Base-by-base conservation (phyloP, 2,797 vertebrate species). In the Chelon labrosus region DNA sequence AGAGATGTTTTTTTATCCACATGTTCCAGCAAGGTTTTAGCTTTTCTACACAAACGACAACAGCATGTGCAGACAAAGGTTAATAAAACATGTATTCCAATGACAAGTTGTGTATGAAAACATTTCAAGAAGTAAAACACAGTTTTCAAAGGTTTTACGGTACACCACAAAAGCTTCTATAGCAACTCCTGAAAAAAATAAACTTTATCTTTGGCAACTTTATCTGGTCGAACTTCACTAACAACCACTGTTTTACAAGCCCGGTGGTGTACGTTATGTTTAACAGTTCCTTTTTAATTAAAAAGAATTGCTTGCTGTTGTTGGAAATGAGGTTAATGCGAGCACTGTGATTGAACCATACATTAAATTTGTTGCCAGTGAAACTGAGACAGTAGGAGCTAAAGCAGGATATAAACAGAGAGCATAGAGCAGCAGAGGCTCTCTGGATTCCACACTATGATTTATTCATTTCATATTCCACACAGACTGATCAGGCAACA, bases 341-440 rank as follows among this genome's bases (percentile, higher is more conserved):
- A 57, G 22, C 38, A 41, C n/a, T 35, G 27, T 22, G 42, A 70
- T 19, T 70, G 39, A 65, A 52, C 16, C 50, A 37, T 7, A n/a
- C 20, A 41, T 25, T 65, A 52, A 11, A 58, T 73, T 41, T 31
- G 10, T 38, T 51, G 54, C 10, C 60, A 7, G 16, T 20, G 27
- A 63, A 62, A 63, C 41, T 25, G 16, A 56, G 44, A 35, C 31
- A 47, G n/a, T 63, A 6, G 42, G 60, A 47, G 41, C 41, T 54
- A 46, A 56, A 55, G n/a, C 52, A 5, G 9, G 20, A 35, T 38
- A 22, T 19, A 20, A 13, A 22, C 22, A 22, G 22, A 22, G 22
- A 47, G 9, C 10, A 44, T 17, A 6, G 19, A 10, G 8, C 0
- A 1, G 16, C 27, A n/a, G 52, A 2, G 47, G 39, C 37, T 25